Evolutionary conservation across 2,888 invertebrate genomes (phyloP).

Genomic region (Heliconius ismenius): DNA sequence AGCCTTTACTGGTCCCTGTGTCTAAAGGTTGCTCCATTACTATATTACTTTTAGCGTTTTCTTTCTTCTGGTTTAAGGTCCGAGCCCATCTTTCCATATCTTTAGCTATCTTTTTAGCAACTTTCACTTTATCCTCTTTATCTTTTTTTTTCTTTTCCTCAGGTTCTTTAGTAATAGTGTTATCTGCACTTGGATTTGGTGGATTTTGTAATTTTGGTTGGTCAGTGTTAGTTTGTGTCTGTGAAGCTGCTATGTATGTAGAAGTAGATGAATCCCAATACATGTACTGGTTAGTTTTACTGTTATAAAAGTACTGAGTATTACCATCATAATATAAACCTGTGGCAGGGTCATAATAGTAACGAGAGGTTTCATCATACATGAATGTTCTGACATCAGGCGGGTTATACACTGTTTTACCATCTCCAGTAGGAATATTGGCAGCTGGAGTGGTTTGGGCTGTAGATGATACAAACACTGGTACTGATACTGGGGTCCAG

Average conservation of each 20-base stretch:
- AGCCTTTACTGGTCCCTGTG: constrained; percentile 84
- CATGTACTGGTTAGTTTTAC: constrained; percentile 93
- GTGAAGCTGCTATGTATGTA: constrained; percentile 82
- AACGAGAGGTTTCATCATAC: constrained; percentile 97
- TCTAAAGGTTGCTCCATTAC: constrained; percentile 75
- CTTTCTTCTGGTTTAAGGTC: constrained; percentile 97
- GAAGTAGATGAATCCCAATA: constrained; percentile 94
- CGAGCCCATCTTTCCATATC: constrained; percentile 95
- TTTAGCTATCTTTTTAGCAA: constrained; percentile 98
- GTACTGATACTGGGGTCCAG: constrained; percentile 81
- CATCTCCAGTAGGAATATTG: constrained; percentile 83
- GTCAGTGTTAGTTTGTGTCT: constrained; percentile 65
- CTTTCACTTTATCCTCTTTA: constrained; percentile 96
- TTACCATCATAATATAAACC: constrained; percentile 98
- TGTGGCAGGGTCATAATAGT: constrained; percentile 96
- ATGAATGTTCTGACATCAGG: constrained; percentile 96
- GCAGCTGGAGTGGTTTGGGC: constrained; percentile 66
- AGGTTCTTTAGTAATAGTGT: constrained; percentile 66
- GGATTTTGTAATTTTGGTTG: constrained; percentile 63
- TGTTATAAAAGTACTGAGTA: constrained; percentile 98
- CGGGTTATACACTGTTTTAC: constrained; percentile 85
- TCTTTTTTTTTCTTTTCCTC: constrained; percentile 86
- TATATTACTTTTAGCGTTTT: constrained; percentile 78
- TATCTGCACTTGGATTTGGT: constrained; percentile 58
- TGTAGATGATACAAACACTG: constrained; percentile 68